Conservation (phyloP, 2,113 vertebrate species). For the Bambusicola thoracicus region DNA sequence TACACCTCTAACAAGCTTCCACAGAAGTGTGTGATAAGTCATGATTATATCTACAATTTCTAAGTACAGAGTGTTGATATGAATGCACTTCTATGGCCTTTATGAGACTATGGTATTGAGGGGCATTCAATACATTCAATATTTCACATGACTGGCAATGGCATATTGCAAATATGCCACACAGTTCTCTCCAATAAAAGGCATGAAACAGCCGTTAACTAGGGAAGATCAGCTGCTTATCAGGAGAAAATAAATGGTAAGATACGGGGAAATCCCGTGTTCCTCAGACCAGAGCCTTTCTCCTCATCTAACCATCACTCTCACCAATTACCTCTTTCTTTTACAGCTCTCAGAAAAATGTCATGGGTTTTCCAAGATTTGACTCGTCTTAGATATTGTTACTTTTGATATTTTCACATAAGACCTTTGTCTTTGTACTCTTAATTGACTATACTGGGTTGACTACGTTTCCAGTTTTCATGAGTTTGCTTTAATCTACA, state of each 20-base stretch:
- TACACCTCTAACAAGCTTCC: neutral
- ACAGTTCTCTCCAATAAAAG: neutral
- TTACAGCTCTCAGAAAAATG: neutral
- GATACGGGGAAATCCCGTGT: neutral
- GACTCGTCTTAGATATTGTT: neutral
- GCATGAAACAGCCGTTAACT: neutral
- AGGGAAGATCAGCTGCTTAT: neutral
- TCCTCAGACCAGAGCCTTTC: neutral
- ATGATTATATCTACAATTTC: neutral
- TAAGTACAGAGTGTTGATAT: neutral
- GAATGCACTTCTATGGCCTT: fast-evolving
- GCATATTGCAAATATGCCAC: neutral
- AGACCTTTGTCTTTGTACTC: neutral
- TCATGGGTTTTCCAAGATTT: neutral
- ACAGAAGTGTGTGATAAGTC: neutral
- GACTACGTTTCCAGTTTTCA: neutral
- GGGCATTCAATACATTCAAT: fast-evolving
- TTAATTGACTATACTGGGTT: neutral
- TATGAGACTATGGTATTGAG: neutral
- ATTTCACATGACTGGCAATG: neutral
- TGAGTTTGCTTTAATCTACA: conserved; percentile 20
- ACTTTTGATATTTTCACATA: neutral
- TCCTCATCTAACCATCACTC: neutral
- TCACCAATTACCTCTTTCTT: neutral
- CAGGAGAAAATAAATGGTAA: neutral